Evolutionary conservation across 2,888 invertebrate species (phyloP).

Genomic region (Cynaeus angustus): DNA sequence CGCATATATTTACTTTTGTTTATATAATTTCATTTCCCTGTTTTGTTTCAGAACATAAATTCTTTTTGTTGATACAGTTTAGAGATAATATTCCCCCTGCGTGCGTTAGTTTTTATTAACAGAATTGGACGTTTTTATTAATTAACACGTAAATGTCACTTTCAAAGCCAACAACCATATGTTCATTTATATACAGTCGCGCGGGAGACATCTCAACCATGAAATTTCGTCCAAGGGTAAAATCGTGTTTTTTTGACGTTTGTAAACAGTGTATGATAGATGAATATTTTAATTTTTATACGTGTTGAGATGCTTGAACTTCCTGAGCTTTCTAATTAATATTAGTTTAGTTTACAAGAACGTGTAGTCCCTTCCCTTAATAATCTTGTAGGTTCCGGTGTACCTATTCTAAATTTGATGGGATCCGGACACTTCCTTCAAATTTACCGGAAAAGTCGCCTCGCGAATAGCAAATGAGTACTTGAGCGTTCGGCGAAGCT

Average conservation of each 20-base stretch:
- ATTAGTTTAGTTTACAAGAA: constrained; percentile 1
- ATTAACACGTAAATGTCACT: constrained; percentile 46
- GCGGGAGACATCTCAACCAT: neutral
- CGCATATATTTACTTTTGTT: too few relatives aligned
- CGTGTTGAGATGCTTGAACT: neutral
- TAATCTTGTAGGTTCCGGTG: constrained; percentile 1
- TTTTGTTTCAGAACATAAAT: constrained; percentile 24
- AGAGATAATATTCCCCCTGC: constrained; percentile 12
- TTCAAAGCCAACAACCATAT: constrained; percentile 31
- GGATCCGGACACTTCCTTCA: constrained; percentile 12
- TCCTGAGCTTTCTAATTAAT: constrained; percentile 3
- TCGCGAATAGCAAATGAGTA: neutral
- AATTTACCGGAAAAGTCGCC: constrained; percentile 23
- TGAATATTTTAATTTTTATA: constrained; percentile 15
- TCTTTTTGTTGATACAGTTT: constrained; percentile 11
- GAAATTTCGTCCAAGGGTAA: neutral
- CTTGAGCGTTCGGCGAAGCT: neutral
- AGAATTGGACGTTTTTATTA: constrained; percentile 30
- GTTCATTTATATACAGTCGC: constrained; percentile 23
- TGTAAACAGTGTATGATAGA: constrained; percentile 25
- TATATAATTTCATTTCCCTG: neutral
- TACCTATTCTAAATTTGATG: constrained; percentile 8
- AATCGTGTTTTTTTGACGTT: constrained; percentile 10
- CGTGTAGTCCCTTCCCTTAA: constrained; percentile 3
- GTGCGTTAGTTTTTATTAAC: constrained; percentile 10